Conservation (phyloP, 2,113 vertebrate genomes). For the Apodemus sylvaticus region DNA sequence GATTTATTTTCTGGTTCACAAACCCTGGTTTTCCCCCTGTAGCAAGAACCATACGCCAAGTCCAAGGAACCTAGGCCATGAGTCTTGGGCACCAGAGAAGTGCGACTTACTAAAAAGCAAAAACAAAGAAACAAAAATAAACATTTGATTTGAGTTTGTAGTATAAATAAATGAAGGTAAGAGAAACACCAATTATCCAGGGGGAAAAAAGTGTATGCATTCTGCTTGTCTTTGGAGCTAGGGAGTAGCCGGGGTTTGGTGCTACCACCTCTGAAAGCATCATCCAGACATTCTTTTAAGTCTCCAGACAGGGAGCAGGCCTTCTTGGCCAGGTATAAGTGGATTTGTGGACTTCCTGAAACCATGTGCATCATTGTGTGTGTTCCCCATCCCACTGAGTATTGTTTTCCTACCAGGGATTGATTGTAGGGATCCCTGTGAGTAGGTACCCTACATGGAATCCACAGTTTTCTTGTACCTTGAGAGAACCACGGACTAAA, state of each 20-base stretch:
- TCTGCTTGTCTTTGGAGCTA: neutral
- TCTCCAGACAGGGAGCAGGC: neutral
- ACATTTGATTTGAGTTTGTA: neutral
- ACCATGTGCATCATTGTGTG: neutral
- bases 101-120: neutral
- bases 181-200: neutral
- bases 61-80: neutral
- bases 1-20: neutral
- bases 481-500: neutral
- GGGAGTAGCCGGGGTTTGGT: neutral
- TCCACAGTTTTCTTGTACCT: conserved; percentile 9
- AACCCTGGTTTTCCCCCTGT: neutral
- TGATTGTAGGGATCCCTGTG: neutral
- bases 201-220: neutral
- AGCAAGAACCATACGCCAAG: neutral
- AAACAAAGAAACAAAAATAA: no score
- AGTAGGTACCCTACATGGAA: neutral
- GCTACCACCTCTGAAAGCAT: neutral
- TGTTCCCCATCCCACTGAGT: no score
- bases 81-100: neutral
- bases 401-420: neutral
- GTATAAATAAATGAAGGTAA: neutral
- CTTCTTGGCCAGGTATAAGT: neutral
- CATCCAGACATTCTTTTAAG: neutral
- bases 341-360: neutral